Base-by-base conservation (phyloP, 2,888 invertebrate genomes). In the Matsumyia berberina region DNA sequence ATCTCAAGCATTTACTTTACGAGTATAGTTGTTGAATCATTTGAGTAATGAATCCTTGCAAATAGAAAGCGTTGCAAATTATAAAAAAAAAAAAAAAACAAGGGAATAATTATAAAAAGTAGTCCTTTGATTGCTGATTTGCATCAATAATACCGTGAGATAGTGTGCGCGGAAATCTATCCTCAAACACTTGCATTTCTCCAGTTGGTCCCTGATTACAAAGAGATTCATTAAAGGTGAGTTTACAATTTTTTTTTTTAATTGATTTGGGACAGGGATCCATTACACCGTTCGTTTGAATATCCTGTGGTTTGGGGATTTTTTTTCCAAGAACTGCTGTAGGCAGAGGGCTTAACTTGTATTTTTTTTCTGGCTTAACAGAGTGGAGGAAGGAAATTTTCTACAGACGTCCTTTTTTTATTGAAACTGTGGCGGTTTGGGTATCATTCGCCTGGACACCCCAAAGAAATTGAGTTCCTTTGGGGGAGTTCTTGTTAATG, bases 31-130 rank as follows among this genome's bases (percentile, higher is more conserved):
- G 57, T 74, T 67, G 66, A 17, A 60, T 55, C 49, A 74, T 80
- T 80, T 76, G 5, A 74, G 76, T 80, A 85, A 85, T 85, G 85
- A 80, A 80, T 80, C 69, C 46, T 58, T 80, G 78, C 78, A 60
- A 8, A 67, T 33, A 78, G 15, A 60, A 49, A 72, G 46, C 46
- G n/a, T 24, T 24, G 24, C 1, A 24, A 3, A 24, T 24, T n/a
- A 46, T 24, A 29, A 12, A 29, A 49, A 55, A 37, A 55, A 78
- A 62, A 33, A 62, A 69, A 49, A 46, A 53, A 35, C 69, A 17
- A 53, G 69, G 44, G 60, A 77, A 60, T 69, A 78, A 85, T 85
- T 79, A 83, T 74, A 58, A 69, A 85, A 60, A 85, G 85, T 85
- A 53, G 70, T 80, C 80, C 74, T 69, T 70, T 70, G 79, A 80